phyloP scores from a whole-genome alignment of 2,113 vertebrate genomes.

The Tympanuchus pallidicinctus region DNA sequence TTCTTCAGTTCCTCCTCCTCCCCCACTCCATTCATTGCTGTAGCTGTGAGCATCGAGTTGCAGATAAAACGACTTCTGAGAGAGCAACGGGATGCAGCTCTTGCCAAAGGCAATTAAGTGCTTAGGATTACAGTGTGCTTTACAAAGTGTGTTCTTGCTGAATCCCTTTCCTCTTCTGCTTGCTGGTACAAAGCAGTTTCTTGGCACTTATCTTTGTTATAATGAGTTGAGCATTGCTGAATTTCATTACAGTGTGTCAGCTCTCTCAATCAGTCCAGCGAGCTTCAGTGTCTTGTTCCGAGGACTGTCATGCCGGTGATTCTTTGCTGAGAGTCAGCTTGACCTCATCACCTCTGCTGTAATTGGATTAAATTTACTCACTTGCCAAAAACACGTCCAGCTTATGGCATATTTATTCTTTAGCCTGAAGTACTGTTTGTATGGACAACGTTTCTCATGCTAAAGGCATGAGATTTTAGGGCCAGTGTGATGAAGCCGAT shows the following conservation, averaged over 20 bases:
- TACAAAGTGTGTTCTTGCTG: constrained; percentile 48
- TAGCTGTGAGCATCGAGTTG: constrained; percentile 56
- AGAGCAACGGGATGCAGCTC: constrained; percentile 43
- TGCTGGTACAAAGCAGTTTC: constrained; percentile 40
- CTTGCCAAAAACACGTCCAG: constrained; percentile 1
- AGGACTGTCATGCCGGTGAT: not conserved
- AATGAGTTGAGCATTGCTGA: constrained; percentile 34
- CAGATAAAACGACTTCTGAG: constrained; percentile 54
- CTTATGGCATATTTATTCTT: constrained; percentile 26
- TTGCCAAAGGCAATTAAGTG: constrained; percentile 68
- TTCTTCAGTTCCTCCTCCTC: constrained; percentile 12
- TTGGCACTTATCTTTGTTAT: constrained; percentile 24
- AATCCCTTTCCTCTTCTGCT: constrained; percentile 50
- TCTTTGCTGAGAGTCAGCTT: constrained; percentile 2
- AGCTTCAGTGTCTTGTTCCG: not conserved
- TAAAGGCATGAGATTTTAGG: not conserved
- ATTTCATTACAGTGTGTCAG: not conserved
- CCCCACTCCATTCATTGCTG: constrained; percentile 48
- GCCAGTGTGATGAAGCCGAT: not conserved
- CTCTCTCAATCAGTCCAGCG: not conserved
- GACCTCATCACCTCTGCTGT: constrained; percentile 27
- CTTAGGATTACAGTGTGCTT: constrained; percentile 61
- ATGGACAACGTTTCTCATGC: not conserved
- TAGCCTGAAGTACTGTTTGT: not conserved
- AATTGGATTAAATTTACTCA: constrained; percentile 55